These are phyloP conservation scores for Sarcophaga subvicina DNA, from an alignment of 2,888 invertebrate genomes.

Conservation along the genomic window DNA sequence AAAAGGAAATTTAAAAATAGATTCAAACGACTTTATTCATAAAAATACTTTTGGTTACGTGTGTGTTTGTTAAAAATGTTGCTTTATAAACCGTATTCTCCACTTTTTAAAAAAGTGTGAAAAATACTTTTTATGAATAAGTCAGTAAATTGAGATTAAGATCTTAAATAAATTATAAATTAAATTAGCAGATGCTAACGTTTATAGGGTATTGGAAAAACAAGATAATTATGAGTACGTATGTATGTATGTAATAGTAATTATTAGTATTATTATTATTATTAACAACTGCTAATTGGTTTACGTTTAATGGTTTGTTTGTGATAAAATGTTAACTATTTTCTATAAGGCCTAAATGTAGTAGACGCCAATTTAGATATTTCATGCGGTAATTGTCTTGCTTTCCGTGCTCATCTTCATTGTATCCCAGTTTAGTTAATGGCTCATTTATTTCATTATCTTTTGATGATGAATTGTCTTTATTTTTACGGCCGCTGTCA, in stretches of 20 bases:
- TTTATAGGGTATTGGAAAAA: neutral
- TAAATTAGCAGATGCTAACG: conserved; percentile 15
- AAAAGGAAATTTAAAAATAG: neutral
- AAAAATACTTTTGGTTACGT: neutral
- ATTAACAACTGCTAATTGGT: conserved; percentile 46
- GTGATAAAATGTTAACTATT: conserved; percentile 62
- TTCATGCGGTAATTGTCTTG: conserved; percentile 32
- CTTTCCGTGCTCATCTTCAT: conserved; percentile 8
- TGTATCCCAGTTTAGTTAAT: neutral
- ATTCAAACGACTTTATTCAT: neutral
- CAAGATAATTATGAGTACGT: conserved; percentile 9
- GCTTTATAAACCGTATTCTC: no score
- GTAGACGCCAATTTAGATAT: conserved; percentile 60
- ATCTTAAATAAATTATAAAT: neutral
- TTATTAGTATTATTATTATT: conserved; percentile 31
- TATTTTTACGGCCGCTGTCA: conserved; percentile 13
- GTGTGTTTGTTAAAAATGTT: no score
- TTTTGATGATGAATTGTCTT: conserved; percentile 1
- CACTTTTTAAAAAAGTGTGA: neutral
- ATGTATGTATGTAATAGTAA: neutral
- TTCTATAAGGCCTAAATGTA: conserved; percentile 55
- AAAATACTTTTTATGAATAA: neutral
- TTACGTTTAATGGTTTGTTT: conserved; percentile 19
- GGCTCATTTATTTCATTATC: conserved; percentile 19
- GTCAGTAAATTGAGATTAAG: neutral